Percentiles rank a stretch among this genome's conserved stretches.
phyloP scores from a whole-genome alignment of 2,888 invertebrate species.

The Prenolepis imparis region DNA sequence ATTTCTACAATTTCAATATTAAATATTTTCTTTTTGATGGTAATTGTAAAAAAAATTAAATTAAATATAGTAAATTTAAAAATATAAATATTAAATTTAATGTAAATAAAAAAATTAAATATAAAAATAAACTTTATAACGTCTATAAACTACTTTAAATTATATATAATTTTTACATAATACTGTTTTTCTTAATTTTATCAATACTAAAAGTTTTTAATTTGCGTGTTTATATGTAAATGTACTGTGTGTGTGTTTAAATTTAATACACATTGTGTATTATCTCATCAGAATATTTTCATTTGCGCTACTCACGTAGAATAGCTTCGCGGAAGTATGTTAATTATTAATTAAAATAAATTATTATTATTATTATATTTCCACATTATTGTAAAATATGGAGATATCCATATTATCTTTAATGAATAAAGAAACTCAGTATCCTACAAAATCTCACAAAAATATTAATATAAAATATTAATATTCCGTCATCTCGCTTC shows the following conservation, averaged over 20 bases:
- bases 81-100: neutral
- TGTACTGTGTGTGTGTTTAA: neutral
- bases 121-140: neutral
- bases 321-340: neutral
- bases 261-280: neutral
- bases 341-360: neutral
- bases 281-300: neutral
- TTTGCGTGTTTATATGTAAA: neutral
- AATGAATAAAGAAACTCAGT: neutral
- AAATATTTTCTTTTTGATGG: neutral
- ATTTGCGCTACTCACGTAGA: neutral
- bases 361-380: neutral
- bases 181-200: neutral
- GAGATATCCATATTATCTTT: neutral
- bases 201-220: neutral
- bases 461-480: conserved; percentile 5
- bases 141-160: neutral
- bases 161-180: neutral
- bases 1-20: neutral
- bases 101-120: neutral
- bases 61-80: conserved; percentile 1
- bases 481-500: neutral
- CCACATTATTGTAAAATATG: neutral
- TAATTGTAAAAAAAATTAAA: neutral
- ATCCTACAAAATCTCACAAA: neutral